Evolutionary conservation across 1,140 invertebrate genomes (phyloP).

Genomic region (Panagrolaimus sp.): DNA sequence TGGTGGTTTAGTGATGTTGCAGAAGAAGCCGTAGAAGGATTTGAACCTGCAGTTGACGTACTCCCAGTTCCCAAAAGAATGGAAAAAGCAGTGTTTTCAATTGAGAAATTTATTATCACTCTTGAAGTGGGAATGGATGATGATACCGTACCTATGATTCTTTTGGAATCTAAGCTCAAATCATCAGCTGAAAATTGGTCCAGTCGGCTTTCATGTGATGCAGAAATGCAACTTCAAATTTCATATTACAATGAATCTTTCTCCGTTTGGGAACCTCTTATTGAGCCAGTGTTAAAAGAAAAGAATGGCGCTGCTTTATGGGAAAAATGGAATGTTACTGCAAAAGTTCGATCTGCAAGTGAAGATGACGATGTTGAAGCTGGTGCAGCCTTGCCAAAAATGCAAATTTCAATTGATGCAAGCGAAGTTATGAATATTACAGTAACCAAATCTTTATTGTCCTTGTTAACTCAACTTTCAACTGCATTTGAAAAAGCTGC

Average conservation of each 20-base stretch:
- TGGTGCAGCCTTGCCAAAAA: slow-evolving; percentile 42
- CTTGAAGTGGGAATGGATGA: slow-evolving; percentile 81
- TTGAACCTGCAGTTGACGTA: slow-evolving; percentile 22
- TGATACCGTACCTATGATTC: slow-evolving; percentile 79
- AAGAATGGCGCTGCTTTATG: slow-evolving; percentile 64
- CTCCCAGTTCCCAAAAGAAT: slow-evolving; percentile 5
- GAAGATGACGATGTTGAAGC: slow-evolving; percentile 19
- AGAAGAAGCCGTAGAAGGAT: slow-evolving; percentile 38
- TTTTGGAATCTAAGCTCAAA: slow-evolving; percentile 74
- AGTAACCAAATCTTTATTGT: slow-evolving; percentile 80
- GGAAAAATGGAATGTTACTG: slow-evolving; percentile 75
- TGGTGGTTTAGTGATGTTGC: slow-evolving; percentile 53
- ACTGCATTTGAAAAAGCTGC: slow-evolving; percentile 65
- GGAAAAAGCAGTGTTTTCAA: slow-evolving; percentile 58
- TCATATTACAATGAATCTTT: slow-evolving; percentile 86
- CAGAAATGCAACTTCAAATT: slow-evolving; percentile 72
- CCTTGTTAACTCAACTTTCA: slow-evolving; percentile 66
- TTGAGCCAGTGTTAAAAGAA: slow-evolving; percentile 72
- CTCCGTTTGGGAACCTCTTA: slow-evolving; percentile 89
- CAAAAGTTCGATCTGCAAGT: slow-evolving; percentile 66
- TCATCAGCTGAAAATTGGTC: slow-evolving; percentile 79
- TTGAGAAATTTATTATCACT: slow-evolving; percentile 68
- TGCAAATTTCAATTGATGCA: slow-evolving; percentile 60
- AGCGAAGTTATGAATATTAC: slow-evolving; percentile 64
- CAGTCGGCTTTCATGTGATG: slow-evolving; percentile 61